Base-by-base conservation (phyloP, 2,113 vertebrate genomes). In the Epinephelus moara region DNA sequence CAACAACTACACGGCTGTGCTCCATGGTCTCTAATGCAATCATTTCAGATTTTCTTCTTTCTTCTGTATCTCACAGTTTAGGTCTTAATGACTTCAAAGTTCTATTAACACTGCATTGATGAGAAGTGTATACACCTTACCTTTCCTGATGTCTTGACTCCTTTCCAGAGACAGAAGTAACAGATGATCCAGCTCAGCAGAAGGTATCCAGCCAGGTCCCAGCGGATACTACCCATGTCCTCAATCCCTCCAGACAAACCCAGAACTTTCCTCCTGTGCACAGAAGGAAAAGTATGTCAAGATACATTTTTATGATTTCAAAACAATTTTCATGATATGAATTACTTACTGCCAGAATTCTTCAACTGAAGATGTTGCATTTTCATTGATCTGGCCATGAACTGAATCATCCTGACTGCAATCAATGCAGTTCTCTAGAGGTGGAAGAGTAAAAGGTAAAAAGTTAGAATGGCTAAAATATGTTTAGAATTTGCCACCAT, bases 131-230 rank as follows among this genome's bases (percentile, higher is more conserved):
- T 30, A 37, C 17, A 40, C 12, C 19, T 52, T 15, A 89, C 87
- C 66, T 89, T 89, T 64, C 84, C 87, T 17, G 84, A 49, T 6
- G 80, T 27, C 47, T 84, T 86, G 53, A 89, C 52, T 40, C 84
- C 80, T 42, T 89, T 89, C 83, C 87, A 89, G 42, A 81, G 18
- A 49, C 80, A 89, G 27, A 88, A 85, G 57, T 85, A 89, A 53
- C 80, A 89, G 1, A 80, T 6, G 4, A 84, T 42, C 87, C 84
- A 89, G 63, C 72, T 70, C 2, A 81, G 68, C 23, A 86, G 42
- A 21, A 86, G 70, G 67, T 59, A 89, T 6, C 80, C 80, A 56
- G 70, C 63, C 74, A 89, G 64, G 11, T 86, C 84, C 88, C 84
- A 84, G 45, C 59, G 69, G 27, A 89, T 25, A n/a, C 33, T 42